Evolutionary conservation across 2,888 invertebrate species (phyloP).

Genomic region (Chromoteleia sp.): DNA sequence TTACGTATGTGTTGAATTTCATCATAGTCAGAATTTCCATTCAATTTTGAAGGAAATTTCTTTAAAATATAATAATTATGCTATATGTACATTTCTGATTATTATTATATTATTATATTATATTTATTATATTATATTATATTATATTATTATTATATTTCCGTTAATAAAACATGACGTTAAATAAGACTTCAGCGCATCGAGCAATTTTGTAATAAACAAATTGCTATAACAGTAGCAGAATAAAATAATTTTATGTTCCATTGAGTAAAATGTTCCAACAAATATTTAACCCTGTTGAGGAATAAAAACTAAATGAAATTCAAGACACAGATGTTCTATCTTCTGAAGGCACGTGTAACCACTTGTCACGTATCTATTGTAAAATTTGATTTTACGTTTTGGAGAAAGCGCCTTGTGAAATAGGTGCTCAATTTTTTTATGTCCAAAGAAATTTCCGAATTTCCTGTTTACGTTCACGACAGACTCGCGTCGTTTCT

Average conservation of each 20-base stretch:
- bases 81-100: no score
- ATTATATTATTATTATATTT: no score
- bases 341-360: constrained; percentile 7
- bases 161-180: not conserved
- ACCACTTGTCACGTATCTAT: constrained; percentile 44
- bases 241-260: constrained; percentile 29
- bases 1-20: not conserved
- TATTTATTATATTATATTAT: no score
- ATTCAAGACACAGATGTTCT: constrained; percentile 12
- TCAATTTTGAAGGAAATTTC: no score
- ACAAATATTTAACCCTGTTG: constrained; percentile 24
- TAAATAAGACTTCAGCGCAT: not conserved
- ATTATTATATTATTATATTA: no score
- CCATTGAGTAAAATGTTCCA: constrained; percentile 29
- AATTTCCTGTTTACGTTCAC: constrained; percentile 5
- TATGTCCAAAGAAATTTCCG: not conserved
- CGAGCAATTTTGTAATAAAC: constrained; percentile 1
- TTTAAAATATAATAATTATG: no score
- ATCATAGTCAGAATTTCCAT: not conserved
- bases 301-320: constrained; percentile 26
- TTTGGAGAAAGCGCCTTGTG: constrained; percentile 9
- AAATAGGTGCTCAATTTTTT: constrained; percentile 14
- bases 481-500: not conserved
- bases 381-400: constrained; percentile 45
- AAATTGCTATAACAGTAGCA: not conserved